Evolutionary conservation across 2,113 vertebrate genomes (phyloP).

Genomic region (Rhizomys pruinosus): DNA sequence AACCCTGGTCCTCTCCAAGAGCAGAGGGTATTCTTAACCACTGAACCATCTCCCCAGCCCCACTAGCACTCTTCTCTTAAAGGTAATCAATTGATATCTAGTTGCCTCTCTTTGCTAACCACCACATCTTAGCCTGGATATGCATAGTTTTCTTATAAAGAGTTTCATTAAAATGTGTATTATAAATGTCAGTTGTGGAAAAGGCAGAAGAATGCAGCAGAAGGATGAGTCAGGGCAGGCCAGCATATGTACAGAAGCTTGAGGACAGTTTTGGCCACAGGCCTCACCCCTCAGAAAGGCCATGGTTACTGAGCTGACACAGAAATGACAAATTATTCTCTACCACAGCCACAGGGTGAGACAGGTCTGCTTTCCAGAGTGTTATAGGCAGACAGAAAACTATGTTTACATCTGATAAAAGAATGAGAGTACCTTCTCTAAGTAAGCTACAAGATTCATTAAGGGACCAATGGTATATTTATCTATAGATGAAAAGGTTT

Average conservation of each 20-base stretch:
- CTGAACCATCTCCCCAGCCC: no score
- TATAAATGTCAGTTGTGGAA: background rate
- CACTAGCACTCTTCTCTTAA: no score
- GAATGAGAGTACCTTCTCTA: background rate
- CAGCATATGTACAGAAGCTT: background rate
- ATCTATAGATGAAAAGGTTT: background rate
- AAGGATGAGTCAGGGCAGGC: background rate
- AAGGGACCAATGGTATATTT: background rate
- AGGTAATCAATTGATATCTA: no score
- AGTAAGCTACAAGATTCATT: background rate
- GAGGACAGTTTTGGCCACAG: background rate
- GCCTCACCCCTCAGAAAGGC: background rate
- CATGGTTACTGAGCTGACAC: background rate
- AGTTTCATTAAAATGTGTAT: background rate
- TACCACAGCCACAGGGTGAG: background rate
- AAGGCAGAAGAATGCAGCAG: background rate
- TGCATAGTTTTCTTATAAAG: background rate
- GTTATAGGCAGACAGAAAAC: background rate
- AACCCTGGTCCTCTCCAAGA: no score
- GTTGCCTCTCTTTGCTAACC: background rate
- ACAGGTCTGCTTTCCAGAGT: background rate
- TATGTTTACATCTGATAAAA: background rate
- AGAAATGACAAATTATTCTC: background rate
- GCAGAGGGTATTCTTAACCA: no score
- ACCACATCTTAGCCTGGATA: accelerated